Percentiles rank a stretch among this genome's conserved stretches.
Conservation (phyloP, 92 coral and sea anemone genomes). For the Meandrina meandrites region DNA sequence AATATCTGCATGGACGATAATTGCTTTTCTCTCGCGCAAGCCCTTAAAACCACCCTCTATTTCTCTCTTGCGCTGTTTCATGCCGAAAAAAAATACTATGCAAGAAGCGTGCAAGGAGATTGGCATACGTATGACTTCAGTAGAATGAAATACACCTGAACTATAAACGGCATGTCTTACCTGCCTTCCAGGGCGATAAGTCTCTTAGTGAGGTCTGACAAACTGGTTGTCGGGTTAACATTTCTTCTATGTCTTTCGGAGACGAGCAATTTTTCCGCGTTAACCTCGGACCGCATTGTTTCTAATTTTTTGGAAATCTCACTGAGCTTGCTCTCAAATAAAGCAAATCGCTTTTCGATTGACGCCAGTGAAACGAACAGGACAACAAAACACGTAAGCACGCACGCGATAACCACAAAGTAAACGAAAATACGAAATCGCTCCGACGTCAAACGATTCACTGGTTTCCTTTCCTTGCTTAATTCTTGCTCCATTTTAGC, state of each 20-base stretch:
- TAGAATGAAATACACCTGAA: too few relatives aligned
- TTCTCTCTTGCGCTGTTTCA: too few relatives aligned
- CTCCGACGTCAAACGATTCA: background rate
- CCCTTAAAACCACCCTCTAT: too few relatives aligned
- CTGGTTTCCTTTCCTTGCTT: background rate
- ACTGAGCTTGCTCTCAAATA: background rate
- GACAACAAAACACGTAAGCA: background rate
- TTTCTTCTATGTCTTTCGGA: background rate
- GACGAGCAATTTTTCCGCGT: background rate
- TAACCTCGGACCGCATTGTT: background rate
- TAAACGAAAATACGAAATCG: background rate
- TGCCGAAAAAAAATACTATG: too few relatives aligned
- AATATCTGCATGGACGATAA: too few relatives aligned
- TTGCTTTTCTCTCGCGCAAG: too few relatives aligned
- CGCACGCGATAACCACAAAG: background rate
- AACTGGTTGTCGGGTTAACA: background rate
- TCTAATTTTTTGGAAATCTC: background rate
- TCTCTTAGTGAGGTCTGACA: slow-evolving; percentile 18
- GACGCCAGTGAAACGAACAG: background rate
- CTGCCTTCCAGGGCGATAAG: slow-evolving; percentile 19
- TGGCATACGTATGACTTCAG: too few relatives aligned
- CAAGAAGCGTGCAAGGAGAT: too few relatives aligned
- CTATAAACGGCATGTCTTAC: background rate
- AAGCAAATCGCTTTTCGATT: background rate
- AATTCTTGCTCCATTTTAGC: slow-evolving; percentile 8